These are phyloP conservation scores for Aphyosemion australe DNA, from an alignment of 2,113 vertebrate genomes.

Conservation along the genomic window DNA sequence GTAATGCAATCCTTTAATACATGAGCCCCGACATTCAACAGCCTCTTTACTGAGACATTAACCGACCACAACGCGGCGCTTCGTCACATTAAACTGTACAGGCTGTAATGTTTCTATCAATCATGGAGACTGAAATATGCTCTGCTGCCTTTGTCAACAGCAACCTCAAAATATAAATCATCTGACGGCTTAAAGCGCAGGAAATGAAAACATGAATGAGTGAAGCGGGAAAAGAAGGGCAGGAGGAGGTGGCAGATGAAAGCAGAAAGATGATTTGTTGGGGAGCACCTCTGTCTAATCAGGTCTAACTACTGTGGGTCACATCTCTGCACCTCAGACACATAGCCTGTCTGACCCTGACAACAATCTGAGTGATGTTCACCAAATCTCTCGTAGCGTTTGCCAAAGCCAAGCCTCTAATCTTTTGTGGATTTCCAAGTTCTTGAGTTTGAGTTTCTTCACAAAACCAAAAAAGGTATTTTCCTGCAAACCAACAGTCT, in stretches of 20 bases:
- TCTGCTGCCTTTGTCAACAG: slow-evolving; percentile 53
- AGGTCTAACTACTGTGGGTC: slow-evolving; percentile 54
- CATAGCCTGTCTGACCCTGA: slow-evolving; percentile 56
- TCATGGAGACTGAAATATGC: slow-evolving; percentile 53
- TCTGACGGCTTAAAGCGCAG: slow-evolving; percentile 39
- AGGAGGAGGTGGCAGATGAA: slow-evolving; percentile 14
- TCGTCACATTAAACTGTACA: slow-evolving; percentile 28
- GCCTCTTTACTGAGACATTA: slow-evolving; percentile 22
- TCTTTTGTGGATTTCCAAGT: neutral
- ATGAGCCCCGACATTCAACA: slow-evolving; percentile 26
- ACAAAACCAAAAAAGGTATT: slow-evolving; percentile 5
- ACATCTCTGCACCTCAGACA: slow-evolving; percentile 53
- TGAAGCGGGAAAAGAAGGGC: slow-evolving; percentile 6
- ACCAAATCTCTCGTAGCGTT: slow-evolving; percentile 18
- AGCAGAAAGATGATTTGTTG: slow-evolving; percentile 38
- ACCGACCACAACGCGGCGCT: slow-evolving; percentile 18
- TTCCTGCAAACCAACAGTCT: neutral
- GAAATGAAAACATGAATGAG: slow-evolving; percentile 24
- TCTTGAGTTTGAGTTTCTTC: slow-evolving; percentile 1
- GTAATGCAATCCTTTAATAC: slow-evolving; percentile 7
- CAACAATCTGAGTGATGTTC: slow-evolving; percentile 33
- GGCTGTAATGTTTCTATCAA: slow-evolving; percentile 40
- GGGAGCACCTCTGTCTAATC: slow-evolving; percentile 47
- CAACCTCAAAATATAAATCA: slow-evolving; percentile 62
- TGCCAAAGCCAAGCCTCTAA: neutral